Percentiles rank a stretch among this genome's conserved stretches.
Conservation (phyloP, 2,113 vertebrate genomes). For the Nothocercus nigrocapillus region DNA sequence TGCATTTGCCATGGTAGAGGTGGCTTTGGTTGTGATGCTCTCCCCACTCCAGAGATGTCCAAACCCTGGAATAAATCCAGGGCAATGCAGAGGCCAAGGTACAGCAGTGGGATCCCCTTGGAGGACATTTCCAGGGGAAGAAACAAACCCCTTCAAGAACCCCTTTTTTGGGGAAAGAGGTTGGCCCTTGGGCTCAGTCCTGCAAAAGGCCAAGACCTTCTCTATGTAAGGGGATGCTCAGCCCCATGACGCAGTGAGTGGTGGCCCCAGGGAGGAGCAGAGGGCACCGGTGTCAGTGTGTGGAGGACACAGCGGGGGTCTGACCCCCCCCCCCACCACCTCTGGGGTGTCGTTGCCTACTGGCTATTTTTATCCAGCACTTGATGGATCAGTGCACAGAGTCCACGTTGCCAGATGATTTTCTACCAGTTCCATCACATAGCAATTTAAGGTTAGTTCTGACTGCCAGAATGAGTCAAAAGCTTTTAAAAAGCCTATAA, state of each 20-base stretch:
- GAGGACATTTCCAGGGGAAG: not conserved
- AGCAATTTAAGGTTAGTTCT: slow-evolving; percentile 63
- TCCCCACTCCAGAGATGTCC: not conserved
- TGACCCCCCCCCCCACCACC: not conserved
- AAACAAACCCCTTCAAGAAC: not conserved
- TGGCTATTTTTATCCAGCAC: slow-evolving; percentile 45
- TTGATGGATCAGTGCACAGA: not conserved
- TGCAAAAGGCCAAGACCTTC: not conserved
- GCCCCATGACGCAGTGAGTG: not conserved
- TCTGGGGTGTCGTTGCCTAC: not conserved
- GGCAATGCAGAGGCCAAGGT: not conserved
- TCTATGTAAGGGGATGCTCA: not conserved
- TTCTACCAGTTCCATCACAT: slow-evolving; percentile 42
- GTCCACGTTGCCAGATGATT: slow-evolving; percentile 5
- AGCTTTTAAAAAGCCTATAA: slow-evolving; percentile 66
- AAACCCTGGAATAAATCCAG: not conserved
- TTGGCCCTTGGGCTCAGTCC: not conserved
- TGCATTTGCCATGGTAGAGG: not conserved
- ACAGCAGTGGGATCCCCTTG: not conserved
- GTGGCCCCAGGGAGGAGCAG: not conserved
- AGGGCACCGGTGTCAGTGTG: not conserved
- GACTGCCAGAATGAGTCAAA: slow-evolving; percentile 56
- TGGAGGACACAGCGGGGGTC: not conserved
- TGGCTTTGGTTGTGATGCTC: not conserved
- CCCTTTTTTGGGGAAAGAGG: fast-evolving